Conservation (phyloP, 2,888 invertebrate species). For the Apoda limacodes region DNA sequence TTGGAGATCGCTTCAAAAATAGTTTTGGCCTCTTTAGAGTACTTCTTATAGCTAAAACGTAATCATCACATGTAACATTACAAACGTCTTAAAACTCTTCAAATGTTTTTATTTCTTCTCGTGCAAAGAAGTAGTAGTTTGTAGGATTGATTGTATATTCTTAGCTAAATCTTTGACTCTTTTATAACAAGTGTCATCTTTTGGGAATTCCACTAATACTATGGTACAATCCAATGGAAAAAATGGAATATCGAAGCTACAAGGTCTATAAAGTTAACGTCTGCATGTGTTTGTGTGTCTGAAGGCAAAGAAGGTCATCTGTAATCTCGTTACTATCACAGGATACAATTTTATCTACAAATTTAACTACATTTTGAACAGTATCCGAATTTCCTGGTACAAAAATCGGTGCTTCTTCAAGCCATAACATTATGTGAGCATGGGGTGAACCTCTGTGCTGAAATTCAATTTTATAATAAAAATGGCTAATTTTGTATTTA, state of each 20-base stretch:
- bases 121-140: conserved; percentile 8
- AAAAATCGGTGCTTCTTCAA: conserved; percentile 22
- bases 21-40: conserved; percentile 16
- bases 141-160: conserved; percentile 9
- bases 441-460: conserved; percentile 26
- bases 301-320: conserved; percentile 12
- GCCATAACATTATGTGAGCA: conserved; percentile 24
- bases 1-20: conserved; percentile 20
- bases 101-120: too few species aligned
- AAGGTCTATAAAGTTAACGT: too few species aligned
- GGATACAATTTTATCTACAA: too few species aligned
- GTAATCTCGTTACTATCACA: conserved; percentile 12
- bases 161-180: conserved; percentile 6
- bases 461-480: conserved; percentile 23
- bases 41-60: conserved; percentile 17
- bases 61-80: too few species aligned
- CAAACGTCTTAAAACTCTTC: too few species aligned
- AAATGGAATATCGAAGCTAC: too few species aligned
- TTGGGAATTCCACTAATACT: conserved; percentile 17
- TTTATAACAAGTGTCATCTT: conserved; percentile 10
- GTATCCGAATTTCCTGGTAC: conserved; percentile 15
- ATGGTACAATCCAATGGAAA: too few species aligned
- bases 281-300: conserved; percentile 19
- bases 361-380: too few species aligned
- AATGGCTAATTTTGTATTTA: conserved; percentile 15